Evolutionary conservation across 35 echinoderm and acorn worm species (phyloP).

Genomic region (Holothuria glaberrima): DNA sequence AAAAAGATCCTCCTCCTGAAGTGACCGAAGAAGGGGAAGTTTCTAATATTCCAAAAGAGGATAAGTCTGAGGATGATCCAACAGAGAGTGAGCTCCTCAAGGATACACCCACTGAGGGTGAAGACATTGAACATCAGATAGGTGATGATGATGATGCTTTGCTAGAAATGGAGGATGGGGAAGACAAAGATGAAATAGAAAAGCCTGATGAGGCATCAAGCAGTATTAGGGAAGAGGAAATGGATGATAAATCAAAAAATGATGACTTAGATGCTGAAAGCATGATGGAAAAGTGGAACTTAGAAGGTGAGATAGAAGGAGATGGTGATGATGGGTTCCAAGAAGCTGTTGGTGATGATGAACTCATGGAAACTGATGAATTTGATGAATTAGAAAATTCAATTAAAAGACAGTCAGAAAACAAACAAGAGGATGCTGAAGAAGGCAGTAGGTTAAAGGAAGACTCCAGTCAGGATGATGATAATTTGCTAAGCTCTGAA

Average conservation of each 20-base stretch:
- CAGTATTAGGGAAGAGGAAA: neutral
- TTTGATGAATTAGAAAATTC: slow-evolving; percentile 47
- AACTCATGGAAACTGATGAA: slow-evolving; percentile 51
- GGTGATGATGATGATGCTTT: neutral
- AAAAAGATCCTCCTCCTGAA: too few relatives aligned
- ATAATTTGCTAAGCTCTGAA: too few relatives aligned
- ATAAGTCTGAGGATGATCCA: neutral
- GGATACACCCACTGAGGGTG: neutral
- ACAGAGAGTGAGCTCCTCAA: neutral
- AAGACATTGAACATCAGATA: neutral
- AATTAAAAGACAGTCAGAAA: slow-evolving; percentile 7
- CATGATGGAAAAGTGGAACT: neutral
- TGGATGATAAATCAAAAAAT: neutral
- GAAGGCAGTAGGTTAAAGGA: too few relatives aligned
- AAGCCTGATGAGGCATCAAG: slow-evolving; percentile 12
- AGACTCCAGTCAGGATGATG: too few relatives aligned
- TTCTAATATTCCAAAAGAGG: neutral
- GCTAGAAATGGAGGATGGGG: neutral
- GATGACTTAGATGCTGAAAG: neutral
- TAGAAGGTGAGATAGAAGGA: slow-evolving; percentile 9
- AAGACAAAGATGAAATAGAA: slow-evolving; percentile 6
- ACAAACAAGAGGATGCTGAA: too few relatives aligned
- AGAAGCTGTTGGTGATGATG: neutral
- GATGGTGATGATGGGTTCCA: slow-evolving; percentile 17
- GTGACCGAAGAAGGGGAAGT: neutral